Base-by-base conservation (phyloP, 2,797 vertebrate genomes). In the Argya squamiceps region DNA sequence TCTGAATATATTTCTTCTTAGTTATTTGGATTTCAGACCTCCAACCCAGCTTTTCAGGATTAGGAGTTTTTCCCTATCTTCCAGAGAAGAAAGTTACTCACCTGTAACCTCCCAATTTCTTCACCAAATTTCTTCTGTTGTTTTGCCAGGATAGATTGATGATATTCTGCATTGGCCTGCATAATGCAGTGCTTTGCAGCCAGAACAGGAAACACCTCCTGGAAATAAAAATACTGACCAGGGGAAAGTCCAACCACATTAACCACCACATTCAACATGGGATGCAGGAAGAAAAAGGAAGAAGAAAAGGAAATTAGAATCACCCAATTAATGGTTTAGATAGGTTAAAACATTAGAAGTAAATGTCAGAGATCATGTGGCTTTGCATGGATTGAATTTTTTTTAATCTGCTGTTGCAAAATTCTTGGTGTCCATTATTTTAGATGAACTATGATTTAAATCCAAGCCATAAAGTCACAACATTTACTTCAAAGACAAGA, bases 201-300 rank as follows among this genome's bases (percentile, higher is more conserved):
- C 98, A 99, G 98, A 95, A 99, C 98, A 15, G 99, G 99, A 96
- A 99, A 98, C 98, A 99, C 99, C 98, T 99, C 99, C 99, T 99
- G 99, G 99, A 99, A 99, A 99, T 99, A 99, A 99, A 99, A 99
- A 99, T 99, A 99, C 99, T 99, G 98, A 99, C 99, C 98, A 99
- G 99, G 99, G 98, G 98, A 99, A 98, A 99, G 98, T 98, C 97
- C 98, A 98, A 98, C 96, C 98, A 98, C 96, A 98, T 98, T 98
- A 99, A 98, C 96, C 98, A 99, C 98, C 98, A 98, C 97, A 98
- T 97, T 98, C 97, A 98, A 99, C 98, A 98, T 82, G 97, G 98
- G 98, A 98, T 98, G 98, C 98, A 98, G 98, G 97, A 98, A 98
- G 97, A 98, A 97, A 98, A 98, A 97, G 98, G 97, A 97, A 98